Evolutionary conservation across 2,113 vertebrate species (phyloP).

Genomic region (Oryctolagus cuniculus): mOryCun1.1 NC_091439.1:78118501-78119000

Average conservation of each 20-base stretch:
- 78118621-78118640: not conserved
- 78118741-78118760: not conserved
- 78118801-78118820: not conserved
- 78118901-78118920: not conserved
- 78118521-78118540: not conserved
- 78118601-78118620: not conserved
- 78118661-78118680: not conserved
- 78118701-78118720: not conserved
- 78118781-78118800: not conserved
- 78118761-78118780: not conserved
- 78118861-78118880: not conserved
- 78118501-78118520: not conserved
- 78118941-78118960: not conserved
- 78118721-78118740: not conserved
- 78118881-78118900: not conserved
- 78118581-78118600: not conserved
- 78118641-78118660: not conserved
- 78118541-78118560: not conserved
- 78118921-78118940: not conserved
- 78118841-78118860: not conserved
- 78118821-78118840: not conserved
- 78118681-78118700: not conserved
- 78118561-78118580: not conserved
- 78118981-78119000: not conserved
- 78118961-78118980: not conserved